Base-by-base conservation (phyloP, 2,113 vertebrate species). In the Semicossyphus pulcher region DNA sequence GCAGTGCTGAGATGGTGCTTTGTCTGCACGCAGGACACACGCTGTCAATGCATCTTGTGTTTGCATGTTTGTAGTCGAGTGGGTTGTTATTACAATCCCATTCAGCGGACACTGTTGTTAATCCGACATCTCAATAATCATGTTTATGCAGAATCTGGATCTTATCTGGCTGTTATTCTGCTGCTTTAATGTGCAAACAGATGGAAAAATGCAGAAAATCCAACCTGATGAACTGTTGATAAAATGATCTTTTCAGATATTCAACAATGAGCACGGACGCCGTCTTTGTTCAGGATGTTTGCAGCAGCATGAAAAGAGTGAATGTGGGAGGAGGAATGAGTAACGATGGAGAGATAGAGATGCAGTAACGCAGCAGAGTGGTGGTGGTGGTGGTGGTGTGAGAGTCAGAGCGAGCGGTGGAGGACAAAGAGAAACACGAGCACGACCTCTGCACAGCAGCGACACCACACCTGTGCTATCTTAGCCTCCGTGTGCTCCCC, bases 401-500 rank as follows among this genome's bases (percentile, higher is more conserved):
- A 20, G 20, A 41, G 28, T 25, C 34, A 10, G 20, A 56, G 49
- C 20, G 16, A 58, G 66, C 25, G 7, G 32, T 7, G 47, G 51
- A 63, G 70, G 63, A 67, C 65, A 63, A 60, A 75, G 65, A 48
- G 49, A 76, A 65, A 79, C 20, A 76, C 58, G 71, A 78, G 47
- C 49, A 11, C 10, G 36, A 18, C 47, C 23, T 56, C 20, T 42
- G 53, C 56, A 21, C 28, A 6, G 12, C 16, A 10, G 65, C 10
- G 21, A 31, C 52, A 32, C 44, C 34, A 26, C 79, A 78, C 57
- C 72, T 83, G 72, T 5, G 56, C 36, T 41, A 11, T 10, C 73
- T 72, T 10, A 21, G 42, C 45, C n/a, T 48, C 36, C 51, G 2
- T 16, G 61, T 56, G 20, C 45, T 66, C 60, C 56, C 36, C 54